Evolutionary conservation across 2,888 invertebrate species (phyloP), one percentile per base, ranked within the genome.

Genomic region (Arge pagana): DNA sequence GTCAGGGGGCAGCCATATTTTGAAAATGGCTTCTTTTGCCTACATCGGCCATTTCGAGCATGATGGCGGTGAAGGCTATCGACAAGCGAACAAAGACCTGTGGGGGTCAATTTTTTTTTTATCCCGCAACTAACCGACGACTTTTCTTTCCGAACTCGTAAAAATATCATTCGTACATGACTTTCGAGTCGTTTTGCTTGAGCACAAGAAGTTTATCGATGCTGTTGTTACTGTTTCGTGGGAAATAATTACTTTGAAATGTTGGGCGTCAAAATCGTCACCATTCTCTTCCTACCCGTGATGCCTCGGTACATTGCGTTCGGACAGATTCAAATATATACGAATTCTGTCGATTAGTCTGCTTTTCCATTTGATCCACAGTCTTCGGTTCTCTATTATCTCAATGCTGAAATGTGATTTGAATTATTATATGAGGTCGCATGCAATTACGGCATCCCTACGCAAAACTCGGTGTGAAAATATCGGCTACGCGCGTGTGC

Each of bases 1-100:
- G 72, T 74, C 78, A 80, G 81, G 81, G 80, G 80, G 82, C 83
- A 82, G 83, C 83, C 83, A 83, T 83, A 79, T 82, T 82, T 77
- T 75, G 78, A 77, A 82, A 81, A 83, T 83, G 82, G 82, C 82
- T 78, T 80, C 80, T 72, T 69, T 64, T 64, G 66, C 62, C 66
- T 65, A 54, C 52, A 60, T 57, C 62, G 41, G 59, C 59, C 60
- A 60, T 61, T 60, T 55, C 52, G 53, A 57, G 48, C 53, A 54
- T 54, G 67, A 79, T 80, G 80, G 80, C 80, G 78, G 77, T 70
- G 57, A 57, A 52, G 28, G 37, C 50, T 42, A 31, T 15, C 50
- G 42, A 26, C 23, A 52, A 50, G 49, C 26, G 21, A 36, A 43
- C 48, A 48, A 53, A 52, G 56, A 31, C 36, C 28, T 31, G 16